Conservation (phyloP, 2,113 vertebrate species). For the Tupaia chinensis region DNA sequence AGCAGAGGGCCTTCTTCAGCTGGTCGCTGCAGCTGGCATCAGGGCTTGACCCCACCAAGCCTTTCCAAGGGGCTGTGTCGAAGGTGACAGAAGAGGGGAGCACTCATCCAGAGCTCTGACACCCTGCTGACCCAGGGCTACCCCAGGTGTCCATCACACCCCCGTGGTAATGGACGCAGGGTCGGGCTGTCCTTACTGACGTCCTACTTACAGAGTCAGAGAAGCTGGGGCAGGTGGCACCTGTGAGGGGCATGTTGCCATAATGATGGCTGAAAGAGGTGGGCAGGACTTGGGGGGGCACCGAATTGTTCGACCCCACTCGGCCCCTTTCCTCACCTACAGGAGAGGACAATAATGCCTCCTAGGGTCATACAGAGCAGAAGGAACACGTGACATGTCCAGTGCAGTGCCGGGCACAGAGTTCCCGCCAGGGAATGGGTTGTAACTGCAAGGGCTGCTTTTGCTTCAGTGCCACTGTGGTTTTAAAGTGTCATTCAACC, state of each 20-base stretch:
- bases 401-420: background rate
- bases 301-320: no score
- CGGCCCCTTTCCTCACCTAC: background rate
- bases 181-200: background rate
- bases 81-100: background rate
- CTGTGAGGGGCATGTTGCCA: background rate
- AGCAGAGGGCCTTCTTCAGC: background rate
- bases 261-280: background rate
- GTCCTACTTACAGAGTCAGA: background rate
- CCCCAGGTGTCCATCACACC: fast-evolving
- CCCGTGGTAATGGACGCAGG: no score
- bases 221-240: background rate
- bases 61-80: background rate
- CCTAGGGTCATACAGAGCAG: fast-evolving
- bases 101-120: fast-evolving
- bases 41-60: fast-evolving
- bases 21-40: background rate
- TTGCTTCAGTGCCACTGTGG: background rate
- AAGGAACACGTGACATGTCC: fast-evolving
- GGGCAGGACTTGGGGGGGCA: background rate
- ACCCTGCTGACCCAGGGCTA: background rate
- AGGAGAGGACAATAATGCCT: background rate
- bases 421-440: background rate
- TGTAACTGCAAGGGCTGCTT: background rate
- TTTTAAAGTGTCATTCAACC: background rate